These are phyloP conservation scores for Anthopleura sola DNA, from an alignment of 64 coral and sea anemone genomes.

Conservation along the genomic window DNA sequence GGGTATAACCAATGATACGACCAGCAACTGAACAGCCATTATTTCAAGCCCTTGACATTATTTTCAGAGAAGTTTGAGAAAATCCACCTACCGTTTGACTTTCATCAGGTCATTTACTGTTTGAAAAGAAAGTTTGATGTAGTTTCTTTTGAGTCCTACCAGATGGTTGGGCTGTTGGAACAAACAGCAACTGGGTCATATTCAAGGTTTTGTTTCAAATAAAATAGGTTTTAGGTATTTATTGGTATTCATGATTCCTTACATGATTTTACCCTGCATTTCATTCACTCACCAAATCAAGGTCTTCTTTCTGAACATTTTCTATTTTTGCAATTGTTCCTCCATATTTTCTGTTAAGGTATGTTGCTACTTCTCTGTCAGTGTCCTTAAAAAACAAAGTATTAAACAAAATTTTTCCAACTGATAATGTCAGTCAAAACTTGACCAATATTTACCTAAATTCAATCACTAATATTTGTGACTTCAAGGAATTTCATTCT, in stretches of 20 bases:
- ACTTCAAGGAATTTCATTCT: too few relatives aligned
- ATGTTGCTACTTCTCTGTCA: slow-evolving; percentile 92
- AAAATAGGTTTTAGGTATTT: too few relatives aligned
- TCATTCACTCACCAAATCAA: slow-evolving; percentile 74
- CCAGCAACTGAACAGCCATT: too few relatives aligned
- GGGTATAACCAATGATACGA: too few relatives aligned
- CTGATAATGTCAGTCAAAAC: slow-evolving; percentile 78
- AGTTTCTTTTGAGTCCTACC: slow-evolving; percentile 92
- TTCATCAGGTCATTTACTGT: slow-evolving; percentile 98
- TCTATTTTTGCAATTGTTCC: slow-evolving; percentile 90
- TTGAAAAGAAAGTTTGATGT: slow-evolving; percentile 92
- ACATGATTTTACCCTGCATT: background rate
- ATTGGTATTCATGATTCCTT: background rate
- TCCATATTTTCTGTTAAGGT: slow-evolving; percentile 89
- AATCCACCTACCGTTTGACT: slow-evolving; percentile 68
- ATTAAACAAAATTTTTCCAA: too few relatives aligned
- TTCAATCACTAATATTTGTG: too few relatives aligned
- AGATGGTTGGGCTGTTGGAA: slow-evolving; percentile 80
- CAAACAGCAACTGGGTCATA: background rate
- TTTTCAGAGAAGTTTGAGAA: too few relatives aligned
- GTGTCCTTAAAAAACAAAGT: slow-evolving; percentile 50
- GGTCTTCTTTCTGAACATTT: slow-evolving; percentile 89
- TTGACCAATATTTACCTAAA: too few relatives aligned
- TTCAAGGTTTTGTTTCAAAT: background rate
- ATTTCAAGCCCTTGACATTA: too few relatives aligned